Evolutionary conservation across 2,113 vertebrate genomes (phyloP).

Genomic region (Spea multiplicata): DNA sequence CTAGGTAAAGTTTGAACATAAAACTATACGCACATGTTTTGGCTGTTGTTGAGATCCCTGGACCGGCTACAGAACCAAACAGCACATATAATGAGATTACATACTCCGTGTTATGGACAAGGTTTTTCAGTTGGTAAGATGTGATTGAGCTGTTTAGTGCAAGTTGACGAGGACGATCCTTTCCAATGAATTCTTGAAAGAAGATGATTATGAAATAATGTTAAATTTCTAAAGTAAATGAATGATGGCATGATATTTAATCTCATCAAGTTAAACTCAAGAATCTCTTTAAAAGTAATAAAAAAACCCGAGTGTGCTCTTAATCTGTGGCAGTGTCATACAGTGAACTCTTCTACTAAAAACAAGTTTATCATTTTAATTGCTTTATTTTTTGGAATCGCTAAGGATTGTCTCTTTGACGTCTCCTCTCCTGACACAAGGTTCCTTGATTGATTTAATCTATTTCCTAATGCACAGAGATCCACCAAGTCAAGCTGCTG

Average conservation of each 20-base stretch:
- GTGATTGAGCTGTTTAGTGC: conserved; percentile 71
- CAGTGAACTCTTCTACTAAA: too few relatives aligned
- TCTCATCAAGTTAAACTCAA: too few relatives aligned
- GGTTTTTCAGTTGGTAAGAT: conserved; percentile 66
- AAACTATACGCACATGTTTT: conserved; percentile 73
- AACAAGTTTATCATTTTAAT: too few relatives aligned
- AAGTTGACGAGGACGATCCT: conserved; percentile 77
- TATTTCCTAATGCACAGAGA: too few relatives aligned
- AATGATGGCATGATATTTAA: background rate
- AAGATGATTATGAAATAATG: background rate
- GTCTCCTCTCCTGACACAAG: too few relatives aligned
- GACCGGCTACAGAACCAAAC: conserved; percentile 75
- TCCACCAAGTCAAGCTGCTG: too few relatives aligned
- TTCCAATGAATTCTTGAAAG: conserved; percentile 70
- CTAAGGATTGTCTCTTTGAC: too few relatives aligned
- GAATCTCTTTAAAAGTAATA: background rate
- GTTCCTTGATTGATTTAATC: too few relatives aligned
- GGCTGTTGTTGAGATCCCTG: conserved; percentile 78
- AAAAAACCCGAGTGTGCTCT: too few relatives aligned
- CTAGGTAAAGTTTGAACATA: background rate
- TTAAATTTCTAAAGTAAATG: background rate
- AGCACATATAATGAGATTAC: conserved; percentile 82
- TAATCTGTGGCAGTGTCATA: too few relatives aligned
- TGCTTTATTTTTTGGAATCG: too few relatives aligned
- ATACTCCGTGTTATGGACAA: conserved; percentile 80